Evolutionary conservation across 2,888 invertebrate genomes (phyloP).

Genomic region (Oligia latruncula): DNA sequence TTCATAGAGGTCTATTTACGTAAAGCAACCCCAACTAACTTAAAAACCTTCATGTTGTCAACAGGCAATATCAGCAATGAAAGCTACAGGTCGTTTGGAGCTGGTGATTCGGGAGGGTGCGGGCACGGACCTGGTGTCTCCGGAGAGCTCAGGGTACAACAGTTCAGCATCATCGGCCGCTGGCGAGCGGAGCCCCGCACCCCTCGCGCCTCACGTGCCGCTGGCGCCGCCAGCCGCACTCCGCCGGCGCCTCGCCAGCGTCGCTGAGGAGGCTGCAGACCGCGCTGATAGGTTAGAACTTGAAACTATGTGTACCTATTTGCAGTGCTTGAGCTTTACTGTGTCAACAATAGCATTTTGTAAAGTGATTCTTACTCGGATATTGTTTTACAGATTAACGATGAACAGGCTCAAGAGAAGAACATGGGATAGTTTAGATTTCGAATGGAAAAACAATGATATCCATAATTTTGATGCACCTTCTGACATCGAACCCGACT

Average conservation of each 20-base stretch:
- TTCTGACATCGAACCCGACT: constrained; percentile 87
- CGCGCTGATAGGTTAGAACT: constrained; percentile 88
- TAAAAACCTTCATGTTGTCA: constrained; percentile 50
- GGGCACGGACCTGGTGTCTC: constrained; percentile 94
- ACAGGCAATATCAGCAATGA: constrained; percentile 95
- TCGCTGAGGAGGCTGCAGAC: constrained; percentile 93
- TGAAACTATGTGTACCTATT: neutral
- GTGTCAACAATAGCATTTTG: neutral
- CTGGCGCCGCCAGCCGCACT: constrained; percentile 91
- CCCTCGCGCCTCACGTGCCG: constrained; percentile 78
- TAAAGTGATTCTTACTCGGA: constrained; percentile 22
- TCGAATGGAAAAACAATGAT: constrained; percentile 88
- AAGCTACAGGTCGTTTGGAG: constrained; percentile 93
- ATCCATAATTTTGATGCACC: constrained; percentile 88
- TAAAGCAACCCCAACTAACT: neutral
- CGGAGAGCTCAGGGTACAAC: constrained; percentile 95
- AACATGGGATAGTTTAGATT: constrained; percentile 91
- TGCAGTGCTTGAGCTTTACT: neutral
- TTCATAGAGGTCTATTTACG: neutral
- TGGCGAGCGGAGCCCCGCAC: constrained; percentile 92
- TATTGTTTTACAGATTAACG: constrained; percentile 80
- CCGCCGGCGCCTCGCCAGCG: constrained; percentile 92
- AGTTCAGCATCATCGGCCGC: constrained; percentile 96
- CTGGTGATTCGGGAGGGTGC: constrained; percentile 94
- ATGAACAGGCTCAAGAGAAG: constrained; percentile 86